phyloP scores from a whole-genome alignment of 2,797 vertebrate genomes.

The Halcyon smyrnensis region DNA sequence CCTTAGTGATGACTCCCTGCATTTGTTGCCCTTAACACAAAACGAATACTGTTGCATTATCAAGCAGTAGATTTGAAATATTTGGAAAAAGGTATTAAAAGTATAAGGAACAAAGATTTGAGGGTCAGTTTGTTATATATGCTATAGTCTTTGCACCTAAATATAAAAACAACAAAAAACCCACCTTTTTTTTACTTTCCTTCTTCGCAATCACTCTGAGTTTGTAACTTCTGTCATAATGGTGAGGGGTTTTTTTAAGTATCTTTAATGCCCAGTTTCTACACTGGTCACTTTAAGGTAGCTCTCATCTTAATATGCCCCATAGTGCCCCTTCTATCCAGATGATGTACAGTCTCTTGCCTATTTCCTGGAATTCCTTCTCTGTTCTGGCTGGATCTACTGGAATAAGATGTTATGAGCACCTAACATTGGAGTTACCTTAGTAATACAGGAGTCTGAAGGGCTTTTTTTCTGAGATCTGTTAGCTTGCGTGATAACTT shows the following conservation, averaged over 20 bases:
- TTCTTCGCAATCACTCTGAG: neutral
- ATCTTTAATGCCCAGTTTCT: neutral
- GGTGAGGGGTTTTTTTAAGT: neutral
- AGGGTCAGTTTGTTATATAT: neutral
- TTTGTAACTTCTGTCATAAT: neutral
- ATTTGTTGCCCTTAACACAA: neutral
- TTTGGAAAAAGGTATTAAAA: neutral
- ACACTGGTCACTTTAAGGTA: neutral
- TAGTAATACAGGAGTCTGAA: neutral
- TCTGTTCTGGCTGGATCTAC: neutral
- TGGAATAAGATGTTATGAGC: neutral
- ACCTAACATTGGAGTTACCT: neutral
- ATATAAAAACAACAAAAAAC: neutral
- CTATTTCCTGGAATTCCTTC: neutral
- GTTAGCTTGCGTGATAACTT: neutral
- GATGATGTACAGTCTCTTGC: neutral
- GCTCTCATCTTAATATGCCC: neutral
- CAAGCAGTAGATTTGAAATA: neutral
- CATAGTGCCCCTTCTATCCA: neutral
- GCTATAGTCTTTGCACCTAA: neutral
- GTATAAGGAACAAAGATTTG: neutral
- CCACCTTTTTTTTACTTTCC: neutral
- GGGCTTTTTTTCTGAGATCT: neutral
- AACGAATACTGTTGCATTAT: neutral
- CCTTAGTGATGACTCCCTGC: neutral